Percentiles rank a stretch among this genome's conserved stretches.
These are phyloP conservation scores for Pagetopsis macropterus DNA, from an alignment of 2,797 vertebrate genomes.

Conservation along the genomic window DNA sequence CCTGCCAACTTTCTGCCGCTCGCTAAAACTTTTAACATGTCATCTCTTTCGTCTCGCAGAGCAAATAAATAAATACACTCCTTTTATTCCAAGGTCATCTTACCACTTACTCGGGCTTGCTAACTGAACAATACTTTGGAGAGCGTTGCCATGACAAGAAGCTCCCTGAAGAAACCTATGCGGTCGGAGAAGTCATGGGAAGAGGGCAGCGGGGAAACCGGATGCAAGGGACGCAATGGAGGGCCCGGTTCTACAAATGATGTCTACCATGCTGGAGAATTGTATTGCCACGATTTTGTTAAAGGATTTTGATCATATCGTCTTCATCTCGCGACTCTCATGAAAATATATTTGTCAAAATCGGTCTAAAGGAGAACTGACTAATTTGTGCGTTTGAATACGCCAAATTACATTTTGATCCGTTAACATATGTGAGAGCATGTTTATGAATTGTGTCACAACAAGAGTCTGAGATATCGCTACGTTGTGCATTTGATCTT, in stretches of 20 bases:
- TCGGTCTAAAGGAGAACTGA: background rate
- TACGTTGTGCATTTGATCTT: slow-evolving; percentile 24
- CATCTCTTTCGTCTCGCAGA: slow-evolving; percentile 44
- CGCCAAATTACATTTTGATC: background rate
- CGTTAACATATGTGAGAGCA: background rate
- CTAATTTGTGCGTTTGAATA: background rate
- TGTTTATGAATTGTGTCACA: slow-evolving; percentile 6
- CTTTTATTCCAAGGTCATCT: slow-evolving; percentile 46
- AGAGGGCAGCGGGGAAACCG: slow-evolving; percentile 55
- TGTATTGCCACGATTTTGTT: background rate
- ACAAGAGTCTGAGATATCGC: slow-evolving; percentile 9
- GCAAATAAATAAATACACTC: slow-evolving; percentile 58
- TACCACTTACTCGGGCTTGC: slow-evolving; percentile 43
- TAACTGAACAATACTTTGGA: slow-evolving; percentile 64
- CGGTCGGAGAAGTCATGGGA: slow-evolving; percentile 67
- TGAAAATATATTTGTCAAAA: slow-evolving; percentile 4
- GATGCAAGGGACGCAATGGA: slow-evolving; percentile 58
- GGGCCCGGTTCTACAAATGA: slow-evolving; percentile 18
- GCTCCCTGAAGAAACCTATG: slow-evolving; percentile 72
- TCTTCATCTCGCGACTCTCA: background rate
- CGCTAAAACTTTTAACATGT: slow-evolving; percentile 53
- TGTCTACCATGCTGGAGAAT: background rate
- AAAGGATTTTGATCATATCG: background rate
- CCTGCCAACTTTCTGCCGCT: slow-evolving; percentile 65
- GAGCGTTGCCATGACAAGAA: slow-evolving; percentile 72